Evolutionary conservation across 2,113 vertebrate genomes (phyloP), one percentile per base, ranked within the genome.

Genomic region (Coptodon bakossiorum): DNA sequence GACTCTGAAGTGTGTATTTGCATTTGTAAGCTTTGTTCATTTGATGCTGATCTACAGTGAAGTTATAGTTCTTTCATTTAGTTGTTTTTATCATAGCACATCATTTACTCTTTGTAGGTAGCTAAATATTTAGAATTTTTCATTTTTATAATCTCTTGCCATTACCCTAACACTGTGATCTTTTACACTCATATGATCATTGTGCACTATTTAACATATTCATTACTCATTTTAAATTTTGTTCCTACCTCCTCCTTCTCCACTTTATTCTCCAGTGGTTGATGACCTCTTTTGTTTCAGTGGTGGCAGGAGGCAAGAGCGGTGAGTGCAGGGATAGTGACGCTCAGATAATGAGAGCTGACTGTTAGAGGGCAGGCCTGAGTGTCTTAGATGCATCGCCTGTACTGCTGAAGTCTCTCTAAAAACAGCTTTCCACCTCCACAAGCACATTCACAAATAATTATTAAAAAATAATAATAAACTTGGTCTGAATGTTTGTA

Each of bases 271-370:
- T 87, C 59, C 24, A 86, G 34, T 85, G 61, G 54, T 27, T 53
- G 52, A 27, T 87, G 80, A 83, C 86, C 84, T 92, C 80, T 56
- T 89, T 88, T 85, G 56, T 83, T 56, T 88, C 59, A 43, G 50
- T 36, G 43, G 79, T 73, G 86, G 82, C 82, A 85, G 53, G 34
- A 50, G 43, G 43, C 61, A 89, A 79, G 71, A 59, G 68, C 59
- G 50, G 19, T 52, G 53, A 66, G 56, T 10, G 31, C 68, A 80
- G 83, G 22, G 31, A 80, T 80, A 68, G 40, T 83, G 36, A 85
- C 4, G 6, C 63, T 81, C 86, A 83, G 52, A 83, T 90, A 88
- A 89, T 86, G 73, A 87, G 57, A 89, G 85, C 76, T 89, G 90
- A 86, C 90, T 88, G 78, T 85, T 81, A 36, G 79, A 85, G 81